Conservation (phyloP, 2,113 vertebrate species). For the Trinectes maculatus region DNA sequence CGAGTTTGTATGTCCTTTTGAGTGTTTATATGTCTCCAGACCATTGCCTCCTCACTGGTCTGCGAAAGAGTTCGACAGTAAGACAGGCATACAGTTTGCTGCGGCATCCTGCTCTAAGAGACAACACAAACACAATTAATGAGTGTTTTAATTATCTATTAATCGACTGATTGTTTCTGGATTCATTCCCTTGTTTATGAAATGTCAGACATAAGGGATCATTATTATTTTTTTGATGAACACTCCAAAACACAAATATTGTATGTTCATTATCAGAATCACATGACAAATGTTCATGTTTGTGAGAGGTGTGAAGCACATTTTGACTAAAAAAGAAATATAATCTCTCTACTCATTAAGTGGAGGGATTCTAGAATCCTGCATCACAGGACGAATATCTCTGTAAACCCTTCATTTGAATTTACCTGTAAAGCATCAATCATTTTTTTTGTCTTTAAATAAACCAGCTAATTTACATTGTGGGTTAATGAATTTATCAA, state of each 20-base stretch:
- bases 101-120: slow-evolving; percentile 17
- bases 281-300: too few relatives aligned
- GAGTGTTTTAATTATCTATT: background rate
- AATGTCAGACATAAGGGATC: background rate
- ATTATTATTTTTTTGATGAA: background rate
- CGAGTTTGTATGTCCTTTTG: slow-evolving; percentile 27
- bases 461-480: too few relatives aligned
- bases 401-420: too few relatives aligned
- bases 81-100: background rate
- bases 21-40: slow-evolving; percentile 10
- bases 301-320: too few relatives aligned
- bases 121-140: background rate
- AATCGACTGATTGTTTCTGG: background rate
- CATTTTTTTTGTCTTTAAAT: too few relatives aligned
- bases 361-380: too few relatives aligned
- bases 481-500: too few relatives aligned
- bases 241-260: background rate
- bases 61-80: slow-evolving; percentile 12
- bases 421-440: too few relatives aligned
- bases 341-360: too few relatives aligned
- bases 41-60: background rate
- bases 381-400: too few relatives aligned
- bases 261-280: background rate
- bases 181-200: background rate
- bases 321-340: too few relatives aligned